Evolutionary conservation across 1,140 invertebrate species (phyloP).

Genomic region (Magallana gigas): DNA sequence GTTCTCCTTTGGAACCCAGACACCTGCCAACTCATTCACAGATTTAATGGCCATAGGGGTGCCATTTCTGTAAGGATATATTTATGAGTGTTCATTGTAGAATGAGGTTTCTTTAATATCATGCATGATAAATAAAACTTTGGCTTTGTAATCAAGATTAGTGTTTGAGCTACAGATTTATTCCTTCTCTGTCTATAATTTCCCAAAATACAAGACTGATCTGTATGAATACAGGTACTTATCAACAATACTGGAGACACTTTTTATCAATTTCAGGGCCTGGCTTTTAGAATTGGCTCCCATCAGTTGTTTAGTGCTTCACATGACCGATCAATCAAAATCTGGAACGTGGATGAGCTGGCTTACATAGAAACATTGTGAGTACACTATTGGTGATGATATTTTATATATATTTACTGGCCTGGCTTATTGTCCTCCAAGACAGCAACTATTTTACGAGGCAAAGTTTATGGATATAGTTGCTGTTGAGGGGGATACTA

Average conservation of each 20-base stretch:
- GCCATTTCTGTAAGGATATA: conserved; percentile 78
- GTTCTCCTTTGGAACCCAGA: conserved; percentile 92
- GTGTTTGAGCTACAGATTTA: background rate
- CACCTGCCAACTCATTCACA: conserved; percentile 88
- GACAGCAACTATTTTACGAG: no score
- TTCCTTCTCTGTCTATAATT: background rate
- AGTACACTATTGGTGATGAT: conserved; percentile 67
- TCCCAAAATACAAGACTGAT: background rate
- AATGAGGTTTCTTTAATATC: no score
- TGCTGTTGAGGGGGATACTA: no score
- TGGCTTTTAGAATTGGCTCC: conserved; percentile 92
- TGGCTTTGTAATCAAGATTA: no score
- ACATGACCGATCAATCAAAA: conserved; percentile 90
- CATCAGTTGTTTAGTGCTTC: conserved; percentile 92
- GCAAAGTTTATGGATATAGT: no score
- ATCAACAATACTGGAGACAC: background rate
- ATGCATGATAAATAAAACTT: no score
- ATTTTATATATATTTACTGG: no score
- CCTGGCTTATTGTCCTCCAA: no score
- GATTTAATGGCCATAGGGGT: conserved; percentile 83
- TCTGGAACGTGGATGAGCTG: conserved; percentile 97
- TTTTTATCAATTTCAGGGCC: conserved; percentile 81
- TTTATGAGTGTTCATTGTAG: no score
- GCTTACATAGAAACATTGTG: conserved; percentile 95
- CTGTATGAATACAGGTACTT: background rate